Base-by-base conservation (phyloP, 1,140 invertebrate genomes). In the Drosophila equinoxialis region DNA sequence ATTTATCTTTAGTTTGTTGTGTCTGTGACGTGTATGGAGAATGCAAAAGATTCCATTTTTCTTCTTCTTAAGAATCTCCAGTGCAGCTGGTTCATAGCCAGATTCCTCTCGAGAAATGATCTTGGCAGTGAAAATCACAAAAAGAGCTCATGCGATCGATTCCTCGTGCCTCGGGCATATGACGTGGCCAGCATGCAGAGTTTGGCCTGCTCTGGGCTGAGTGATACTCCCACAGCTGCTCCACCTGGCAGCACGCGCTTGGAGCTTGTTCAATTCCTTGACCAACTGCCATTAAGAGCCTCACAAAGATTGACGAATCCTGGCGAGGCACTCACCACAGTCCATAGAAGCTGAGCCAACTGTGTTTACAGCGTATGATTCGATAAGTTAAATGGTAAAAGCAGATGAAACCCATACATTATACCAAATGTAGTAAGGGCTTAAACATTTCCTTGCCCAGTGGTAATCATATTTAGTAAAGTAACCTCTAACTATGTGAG, bases 71-170 rank as follows among this genome's bases (percentile, higher is more conserved):
- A 23, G 2, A 23, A 23, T 23, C 2, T 23, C 20, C 20, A 23
- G 20, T 95, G 98, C 99, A 80, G 96, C 97, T 0, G 94, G 92
- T 1, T 95, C 93, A 91, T 98, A 99, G 6, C 96, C 98, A 2
- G 98, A 99, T 0, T 99, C 98, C 90, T 96, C 96, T 17, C 95
- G 92, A 0, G 95, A 95, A 45, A 96, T 95, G 20, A 96, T 95
- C 77, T 93, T 94, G 0, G 96, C 98, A 0, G 98, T 99, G 13
- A 92, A 99, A 99, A 93, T 99, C 99, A 0, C 99, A 98, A 93
- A 99, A 99, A 8, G 98, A 99, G 5, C 98, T 99, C 99, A 99
- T 99, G 63, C 99, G 94, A 92, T 99, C 98, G 14, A 98, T 98
- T 37, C 98, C 98, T 92, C 98, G 94, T 0, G 98, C 99, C 71